Evolutionary conservation across 2,888 invertebrate species (phyloP), one percentile per base, ranked within the genome.

Genomic region (Smittia sp.): DNA sequence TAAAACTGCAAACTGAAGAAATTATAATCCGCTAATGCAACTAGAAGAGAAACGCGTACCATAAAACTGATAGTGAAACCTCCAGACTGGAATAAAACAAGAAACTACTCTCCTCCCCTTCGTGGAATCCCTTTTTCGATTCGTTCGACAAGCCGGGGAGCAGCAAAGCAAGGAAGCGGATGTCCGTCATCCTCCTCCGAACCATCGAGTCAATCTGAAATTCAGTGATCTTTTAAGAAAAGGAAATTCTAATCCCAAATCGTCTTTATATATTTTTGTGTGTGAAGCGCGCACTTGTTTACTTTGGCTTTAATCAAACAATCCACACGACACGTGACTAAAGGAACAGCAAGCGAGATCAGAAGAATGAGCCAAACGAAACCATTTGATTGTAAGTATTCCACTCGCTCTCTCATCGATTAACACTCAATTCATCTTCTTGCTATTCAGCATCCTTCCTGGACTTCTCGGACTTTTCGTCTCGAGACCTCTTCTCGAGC

Each of bases 371-470:
- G 72, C 39, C 72, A 73, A 73, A 73, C 72, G 6, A 73, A 73
- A 11, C 72, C 72, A 18, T 62, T 73, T 24, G 58, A 58, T 22
- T 58, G 58, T 58, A 22, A 58, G 58, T 58, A 58, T 18, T 46
- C 2, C n/a, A 18, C 11, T n/a, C 15, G 13, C 4, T 52, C 15
- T 41, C n/a, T n/a, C n/a, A n/a, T n/a, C n/a, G n/a, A n/a, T n/a
- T n/a, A n/a, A n/a, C n/a, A n/a, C 11, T 9, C 25, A 69, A 73
- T 75, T 20, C 67, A 69, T 75, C 72, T 68, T 75, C 66, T 46
- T 58, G 7, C n/a, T 58, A 11, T 58, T 62, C 80, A 82, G 81
- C 74, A 41, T 38, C 65, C 27, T 75, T 75, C 63, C 27, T 73
- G 63, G 74, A 75, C 65, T 75, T 73, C 62, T 27, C 54, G 32